Evolutionary conservation across 1,140 invertebrate genomes (phyloP), one percentile per base, ranked within the genome.

Genomic region (Drosophila micromelanica): DNA sequence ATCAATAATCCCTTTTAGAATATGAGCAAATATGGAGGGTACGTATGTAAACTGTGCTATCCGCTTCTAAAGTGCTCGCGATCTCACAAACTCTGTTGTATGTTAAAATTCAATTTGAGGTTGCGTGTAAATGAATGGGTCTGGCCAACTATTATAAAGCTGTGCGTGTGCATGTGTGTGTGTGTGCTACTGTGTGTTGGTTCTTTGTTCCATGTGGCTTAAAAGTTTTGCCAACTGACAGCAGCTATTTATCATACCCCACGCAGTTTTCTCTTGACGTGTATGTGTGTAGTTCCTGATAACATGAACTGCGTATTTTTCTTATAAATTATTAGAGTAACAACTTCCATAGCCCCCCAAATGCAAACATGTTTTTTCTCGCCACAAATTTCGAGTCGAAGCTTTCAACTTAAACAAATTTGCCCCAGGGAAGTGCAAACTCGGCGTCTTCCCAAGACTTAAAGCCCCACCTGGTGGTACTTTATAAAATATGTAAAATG

Each of bases 401-500:
- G 70, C 73, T 80, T 57, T 57, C 54, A 73, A 75, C 62, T 75
- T 57, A 40, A 86, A 81, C 82, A 87, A 69, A 81, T 86, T 86
- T 81, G 70, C 59, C 71, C 63, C 32, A 57, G 45, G 70, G 78
- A 74, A 70, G 65, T 48, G 61, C 59, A 67, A 70, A 63, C 60
- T 73, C 48, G 43, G 42, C 46, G 56, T 27, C 23, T 11, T 23
- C 9, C 63, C 23, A 6, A 27, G n/a, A 20, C 13, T 37, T 55
- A 49, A 20, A 27, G 3, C 11, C 32, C 23, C 54, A 35, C 61
- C 59, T 60, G 63, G 13, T 6, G 49, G 61, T 46, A 76, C 78
- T 81, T 87, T 85, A 86, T 86, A 78, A 86, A 86, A 84, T 87
- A 89, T 82, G 78, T 63, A 87, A 89, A 82, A 82, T 73, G 43